phyloP scores from a whole-genome alignment of 2,888 invertebrate genomes.

The Drosophila nigricruria region DNA sequence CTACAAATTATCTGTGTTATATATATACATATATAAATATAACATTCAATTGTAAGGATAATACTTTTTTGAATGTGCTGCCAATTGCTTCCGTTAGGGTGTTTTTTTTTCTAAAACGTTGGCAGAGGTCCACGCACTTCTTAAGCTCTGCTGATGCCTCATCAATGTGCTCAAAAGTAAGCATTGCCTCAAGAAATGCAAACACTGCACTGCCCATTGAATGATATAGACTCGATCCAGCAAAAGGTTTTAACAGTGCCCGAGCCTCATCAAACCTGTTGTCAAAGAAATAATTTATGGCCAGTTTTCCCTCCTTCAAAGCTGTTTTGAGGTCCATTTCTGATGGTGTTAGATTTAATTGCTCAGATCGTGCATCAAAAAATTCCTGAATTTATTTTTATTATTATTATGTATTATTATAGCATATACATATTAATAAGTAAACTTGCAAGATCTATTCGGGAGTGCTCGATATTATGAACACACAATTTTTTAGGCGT shows the following conservation, averaged over 20 bases:
- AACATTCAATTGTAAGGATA: not conserved
- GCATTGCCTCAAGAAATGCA: constrained; percentile 95
- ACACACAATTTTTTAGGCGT: no score
- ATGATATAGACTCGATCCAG: constrained; percentile 95
- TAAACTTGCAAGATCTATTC: not conserved
- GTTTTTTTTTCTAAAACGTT: constrained; percentile 86
- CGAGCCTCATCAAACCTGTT: constrained; percentile 94
- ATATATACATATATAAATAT: not conserved
- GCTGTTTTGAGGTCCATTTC: constrained; percentile 85
- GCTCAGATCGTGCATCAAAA: constrained; percentile 42
- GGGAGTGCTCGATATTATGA: not conserved
- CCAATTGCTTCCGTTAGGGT: constrained; percentile 92
- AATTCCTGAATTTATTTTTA: constrained; percentile 19
- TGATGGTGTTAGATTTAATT: not conserved
- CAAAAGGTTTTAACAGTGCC: constrained; percentile 92
- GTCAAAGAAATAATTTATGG: constrained; percentile 96
- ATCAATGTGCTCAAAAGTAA: constrained; percentile 95
- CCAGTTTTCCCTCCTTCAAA: constrained; percentile 91
- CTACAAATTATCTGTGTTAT: constrained; percentile 72
- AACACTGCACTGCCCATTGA: constrained; percentile 95
- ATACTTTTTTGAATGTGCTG: constrained; percentile 89
- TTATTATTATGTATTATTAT: not conserved
- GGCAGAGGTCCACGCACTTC: constrained; percentile 92
- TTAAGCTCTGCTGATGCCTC: constrained; percentile 91
- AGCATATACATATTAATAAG: not conserved